A percentile compares a stretch with the other conserved stretches of the same genome.
phyloP scores from a whole-genome alignment of 2,113 vertebrate species.

The Parotia lawesii region DNA sequence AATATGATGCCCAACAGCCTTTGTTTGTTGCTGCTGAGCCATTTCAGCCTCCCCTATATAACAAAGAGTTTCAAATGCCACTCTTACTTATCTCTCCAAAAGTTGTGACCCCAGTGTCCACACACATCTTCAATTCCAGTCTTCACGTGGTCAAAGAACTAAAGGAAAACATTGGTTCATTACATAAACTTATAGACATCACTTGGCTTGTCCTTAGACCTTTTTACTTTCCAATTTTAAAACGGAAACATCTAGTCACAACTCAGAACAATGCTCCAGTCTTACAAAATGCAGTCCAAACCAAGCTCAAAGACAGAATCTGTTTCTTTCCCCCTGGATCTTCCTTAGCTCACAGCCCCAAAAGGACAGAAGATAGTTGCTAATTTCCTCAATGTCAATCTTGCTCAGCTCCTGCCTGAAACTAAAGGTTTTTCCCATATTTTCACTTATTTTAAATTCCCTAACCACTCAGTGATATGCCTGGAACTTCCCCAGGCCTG shows the following conservation, averaged over 20 bases:
- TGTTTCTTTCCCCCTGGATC: neutral
- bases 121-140: slow-evolving; percentile 95
- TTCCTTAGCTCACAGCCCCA: neutral
- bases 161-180: slow-evolving; percentile 8
- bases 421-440: neutral
- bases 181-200: neutral
- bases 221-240: neutral
- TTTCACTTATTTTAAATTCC: neutral
- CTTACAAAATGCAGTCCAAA: neutral
- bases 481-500: neutral
- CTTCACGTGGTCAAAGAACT: slow-evolving; percentile 94
- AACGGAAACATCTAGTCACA: neutral
- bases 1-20: neutral
- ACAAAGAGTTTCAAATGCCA: neutral
- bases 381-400: neutral
- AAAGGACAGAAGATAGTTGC: neutral
- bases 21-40: neutral
- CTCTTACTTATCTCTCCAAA: slow-evolving; percentile 97
- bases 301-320: neutral
- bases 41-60: neutral
- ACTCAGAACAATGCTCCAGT: neutral
- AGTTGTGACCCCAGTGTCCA: slow-evolving; percentile 96
- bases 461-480: neutral
- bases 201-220: neutral
- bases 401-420: neutral